Base-by-base conservation (phyloP, 1,140 invertebrate species). In the Nebria ingens region DNA sequence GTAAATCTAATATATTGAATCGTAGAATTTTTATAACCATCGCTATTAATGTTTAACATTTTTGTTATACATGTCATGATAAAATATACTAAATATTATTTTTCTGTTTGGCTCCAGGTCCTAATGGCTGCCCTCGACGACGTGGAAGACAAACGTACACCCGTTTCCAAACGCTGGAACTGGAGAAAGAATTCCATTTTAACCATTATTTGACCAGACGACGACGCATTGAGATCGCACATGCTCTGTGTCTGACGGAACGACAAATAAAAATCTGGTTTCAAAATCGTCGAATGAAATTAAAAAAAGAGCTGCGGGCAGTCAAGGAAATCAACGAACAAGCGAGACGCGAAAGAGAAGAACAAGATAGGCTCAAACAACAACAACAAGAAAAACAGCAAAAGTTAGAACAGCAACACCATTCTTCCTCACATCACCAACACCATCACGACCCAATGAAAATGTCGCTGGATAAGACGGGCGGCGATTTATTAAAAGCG, bases 161-260 rank as follows among this genome's bases (percentile, higher is more conserved):
- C 56, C 85, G 91, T 63, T 94, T 93, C 78, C 91, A 94, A 73
- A 94, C 91, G 1, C 73, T 94, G 68, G 91, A 95, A 71, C 79
- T 95, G 69, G 95, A 98, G 73, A 98, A 98, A 74, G 95, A 98
- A 77, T 98, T 98, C 73, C 94, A 98, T 72, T 98, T 95, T 76
- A 97, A 97, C 74, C 92, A 96, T 66, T 98, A 98, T 75, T 80
- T 97, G 69, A 97, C 94, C 62, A 81, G 93, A 68, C 81, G 93
- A 71, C 83, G 94, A 69, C 83, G 94, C 75, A 97, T 98, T 77
- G 94, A 97, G 74, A 96, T 98, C 62, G 93, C 93, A 9, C 93
- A 97, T 73, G 92, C 93, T 23, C 81, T 97, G 12, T 96, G 93
- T 71, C 81, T 97, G 51, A 97, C 93, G 56, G 94, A 97, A 74